Percentiles rank a stretch among this genome's conserved stretches.
These are phyloP conservation scores for Dione vanillae DNA, from an alignment of 2,888 invertebrate genomes.

Conservation along the genomic window DNA sequence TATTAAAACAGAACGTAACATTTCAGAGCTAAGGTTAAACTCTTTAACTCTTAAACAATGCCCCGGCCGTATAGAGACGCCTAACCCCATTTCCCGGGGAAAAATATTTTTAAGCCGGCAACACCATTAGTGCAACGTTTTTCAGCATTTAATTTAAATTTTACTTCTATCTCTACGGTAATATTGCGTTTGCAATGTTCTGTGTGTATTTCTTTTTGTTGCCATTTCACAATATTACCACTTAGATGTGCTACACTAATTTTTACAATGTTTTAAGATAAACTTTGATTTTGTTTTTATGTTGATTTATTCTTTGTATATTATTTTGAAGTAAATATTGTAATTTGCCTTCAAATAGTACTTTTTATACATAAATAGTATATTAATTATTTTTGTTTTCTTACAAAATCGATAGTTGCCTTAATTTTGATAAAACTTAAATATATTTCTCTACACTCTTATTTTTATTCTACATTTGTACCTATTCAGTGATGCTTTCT, in stretches of 20 bases:
- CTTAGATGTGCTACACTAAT: slow-evolving; percentile 41
- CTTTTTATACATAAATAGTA: too few relatives aligned
- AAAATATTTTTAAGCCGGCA: slow-evolving; percentile 61
- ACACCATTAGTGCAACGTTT: slow-evolving; percentile 67
- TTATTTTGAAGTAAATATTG: background rate
- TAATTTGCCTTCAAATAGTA: too few relatives aligned
- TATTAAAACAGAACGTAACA: slow-evolving; percentile 56
- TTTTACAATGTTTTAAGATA: slow-evolving; percentile 23
- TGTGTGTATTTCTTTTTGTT: slow-evolving; percentile 39
- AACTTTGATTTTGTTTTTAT: slow-evolving; percentile 21
- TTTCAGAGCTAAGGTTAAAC: slow-evolving; percentile 47
- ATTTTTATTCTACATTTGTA: too few relatives aligned
- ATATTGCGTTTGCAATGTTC: slow-evolving; percentile 45
- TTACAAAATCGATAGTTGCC: too few relatives aligned
- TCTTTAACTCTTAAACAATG: slow-evolving; percentile 60
- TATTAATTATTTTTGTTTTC: too few relatives aligned
- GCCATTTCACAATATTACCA: slow-evolving; percentile 44
- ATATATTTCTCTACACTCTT: too few relatives aligned
- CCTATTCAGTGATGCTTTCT: too few relatives aligned
- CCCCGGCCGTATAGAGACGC: slow-evolving; percentile 61
- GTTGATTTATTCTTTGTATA: background rate
- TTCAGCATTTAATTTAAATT: slow-evolving; percentile 72
- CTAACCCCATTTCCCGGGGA: slow-evolving; percentile 67
- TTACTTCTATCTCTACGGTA: slow-evolving; percentile 55
- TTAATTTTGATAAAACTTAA: too few relatives aligned